Evolutionary conservation across 2,797 vertebrate species (phyloP).

Genomic region (Pangasius krempfi): DNA sequence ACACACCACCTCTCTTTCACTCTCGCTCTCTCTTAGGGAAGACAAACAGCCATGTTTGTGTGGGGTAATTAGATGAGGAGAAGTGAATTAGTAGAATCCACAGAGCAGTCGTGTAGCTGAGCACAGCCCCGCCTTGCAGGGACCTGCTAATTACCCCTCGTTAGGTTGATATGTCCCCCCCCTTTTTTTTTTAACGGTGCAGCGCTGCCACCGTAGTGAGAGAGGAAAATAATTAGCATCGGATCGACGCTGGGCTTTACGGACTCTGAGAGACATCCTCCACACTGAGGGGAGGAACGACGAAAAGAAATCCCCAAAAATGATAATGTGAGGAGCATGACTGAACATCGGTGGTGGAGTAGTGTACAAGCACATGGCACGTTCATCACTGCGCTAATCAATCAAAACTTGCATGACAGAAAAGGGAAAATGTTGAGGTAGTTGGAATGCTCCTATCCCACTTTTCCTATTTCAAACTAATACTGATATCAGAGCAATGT

Average conservation of each 20-base stretch:
- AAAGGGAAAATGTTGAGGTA: neutral
- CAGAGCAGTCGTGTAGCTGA: slow-evolving; percentile 82
- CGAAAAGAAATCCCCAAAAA: slow-evolving; percentile 28
- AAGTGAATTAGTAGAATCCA: slow-evolving; percentile 94
- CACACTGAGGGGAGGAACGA: slow-evolving; percentile 26
- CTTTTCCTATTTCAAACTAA: neutral
- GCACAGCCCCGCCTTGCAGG: slow-evolving; percentile 76
- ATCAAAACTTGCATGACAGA: slow-evolving; percentile 6
- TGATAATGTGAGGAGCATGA: neutral
- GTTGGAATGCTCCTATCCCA: neutral
- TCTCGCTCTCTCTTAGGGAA: slow-evolving; percentile 68
- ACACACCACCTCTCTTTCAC: slow-evolving; percentile 20
- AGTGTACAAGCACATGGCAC: neutral
- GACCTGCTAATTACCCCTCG: slow-evolving; percentile 90
- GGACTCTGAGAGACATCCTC: slow-evolving; percentile 52
- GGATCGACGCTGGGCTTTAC: slow-evolving; percentile 64
- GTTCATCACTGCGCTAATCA: neutral
- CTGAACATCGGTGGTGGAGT: neutral
- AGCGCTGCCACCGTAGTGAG: slow-evolving; percentile 61
- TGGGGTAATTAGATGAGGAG: slow-evolving; percentile 90
- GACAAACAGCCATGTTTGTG: slow-evolving; percentile 72
- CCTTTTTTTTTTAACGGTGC: slow-evolving; percentile 60
- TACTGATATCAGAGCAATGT: neutral
- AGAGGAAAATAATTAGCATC: slow-evolving; percentile 70
- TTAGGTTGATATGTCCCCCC: slow-evolving; percentile 75